phyloP scores from a whole-genome alignment of 2,113 vertebrate species.

The Oreochromis aureus region DNA sequence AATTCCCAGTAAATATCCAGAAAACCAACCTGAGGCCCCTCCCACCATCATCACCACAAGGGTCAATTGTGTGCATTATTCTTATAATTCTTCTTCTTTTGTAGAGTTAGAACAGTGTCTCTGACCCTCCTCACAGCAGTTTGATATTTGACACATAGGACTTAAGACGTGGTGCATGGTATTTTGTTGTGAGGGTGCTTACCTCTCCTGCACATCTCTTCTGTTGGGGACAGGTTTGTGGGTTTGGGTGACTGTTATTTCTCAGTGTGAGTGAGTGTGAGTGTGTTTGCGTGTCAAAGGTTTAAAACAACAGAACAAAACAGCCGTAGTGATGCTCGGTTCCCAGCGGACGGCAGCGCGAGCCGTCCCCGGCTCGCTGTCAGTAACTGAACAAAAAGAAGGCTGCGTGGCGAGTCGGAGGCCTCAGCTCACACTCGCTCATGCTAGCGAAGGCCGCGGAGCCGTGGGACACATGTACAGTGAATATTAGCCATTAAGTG shows the following conservation, averaged over 20 bases:
- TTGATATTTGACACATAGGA: conserved; percentile 36
- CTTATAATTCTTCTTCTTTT: conserved; percentile 33
- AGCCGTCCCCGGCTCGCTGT: not conserved
- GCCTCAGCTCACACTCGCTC: not conserved
- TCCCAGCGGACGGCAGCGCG: not conserved
- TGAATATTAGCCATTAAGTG: conserved; percentile 18
- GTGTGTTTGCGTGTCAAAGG: conserved; percentile 8
- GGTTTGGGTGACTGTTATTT: not conserved
- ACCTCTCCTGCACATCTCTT: conserved; percentile 39
- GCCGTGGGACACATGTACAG: conserved; percentile 4
- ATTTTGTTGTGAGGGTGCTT: conserved; percentile 31
- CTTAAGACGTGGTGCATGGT: conserved; percentile 31
- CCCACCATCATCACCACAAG: conserved; percentile 58
- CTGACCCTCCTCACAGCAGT: conserved; percentile 18
- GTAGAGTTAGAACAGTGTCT: conserved; percentile 67
- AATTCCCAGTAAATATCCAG: not conserved
- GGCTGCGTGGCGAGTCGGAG: not conserved
- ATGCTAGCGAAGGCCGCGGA: not conserved
- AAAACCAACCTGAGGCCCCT: conserved; percentile 5
- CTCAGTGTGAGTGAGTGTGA: conserved; percentile 4
- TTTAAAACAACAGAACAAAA: conserved; percentile 5
- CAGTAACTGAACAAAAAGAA: not conserved
- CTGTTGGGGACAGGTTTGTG: not conserved
- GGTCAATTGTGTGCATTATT: conserved; percentile 67
- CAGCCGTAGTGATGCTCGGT: not conserved